Percentiles rank a stretch among this genome's conserved stretches.
These are phyloP conservation scores for Syngnathus acus DNA, from an alignment of 2,797 vertebrate genomes.

Conservation along the genomic window DNA sequence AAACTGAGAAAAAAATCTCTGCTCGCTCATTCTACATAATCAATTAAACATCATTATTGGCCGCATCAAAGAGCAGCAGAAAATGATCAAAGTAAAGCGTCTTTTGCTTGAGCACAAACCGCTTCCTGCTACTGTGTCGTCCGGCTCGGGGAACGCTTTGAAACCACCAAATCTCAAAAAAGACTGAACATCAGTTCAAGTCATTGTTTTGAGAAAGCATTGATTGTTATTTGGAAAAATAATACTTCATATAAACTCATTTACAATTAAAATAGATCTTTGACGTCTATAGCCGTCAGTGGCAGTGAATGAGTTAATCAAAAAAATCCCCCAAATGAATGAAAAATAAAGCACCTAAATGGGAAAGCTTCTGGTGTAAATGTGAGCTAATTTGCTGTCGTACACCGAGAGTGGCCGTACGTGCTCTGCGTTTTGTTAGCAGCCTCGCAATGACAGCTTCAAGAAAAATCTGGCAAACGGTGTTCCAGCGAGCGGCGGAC, in stretches of 20 bases:
- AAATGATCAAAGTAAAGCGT: slow-evolving; percentile 63
- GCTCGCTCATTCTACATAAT: slow-evolving; percentile 61
- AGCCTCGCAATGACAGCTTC: slow-evolving; percentile 12
- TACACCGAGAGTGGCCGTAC: slow-evolving; percentile 9
- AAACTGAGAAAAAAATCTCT: slow-evolving; percentile 65
- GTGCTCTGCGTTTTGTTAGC: slow-evolving; percentile 28
- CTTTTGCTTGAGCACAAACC: slow-evolving; percentile 54
- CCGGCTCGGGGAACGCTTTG: slow-evolving; percentile 28
- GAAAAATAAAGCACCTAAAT: no score
- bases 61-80: slow-evolving; percentile 55
- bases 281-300: no score
- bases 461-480: slow-evolving; percentile 25
- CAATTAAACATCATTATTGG: slow-evolving; percentile 70
- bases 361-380: not conserved
- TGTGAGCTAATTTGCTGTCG: not conserved
- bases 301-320: no score
- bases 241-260: no score
- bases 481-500: slow-evolving; percentile 15
- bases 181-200: no score
- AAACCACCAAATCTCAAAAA: slow-evolving; percentile 12
- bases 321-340: no score
- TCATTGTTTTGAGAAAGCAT: no score
- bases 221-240: no score
- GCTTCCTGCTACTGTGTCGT: slow-evolving; percentile 44
- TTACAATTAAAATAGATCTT: no score